Evolutionary conservation across 2,888 invertebrate species (phyloP), one percentile per base, ranked within the genome.

Genomic region (Pachymerium ferrugineum): DNA sequence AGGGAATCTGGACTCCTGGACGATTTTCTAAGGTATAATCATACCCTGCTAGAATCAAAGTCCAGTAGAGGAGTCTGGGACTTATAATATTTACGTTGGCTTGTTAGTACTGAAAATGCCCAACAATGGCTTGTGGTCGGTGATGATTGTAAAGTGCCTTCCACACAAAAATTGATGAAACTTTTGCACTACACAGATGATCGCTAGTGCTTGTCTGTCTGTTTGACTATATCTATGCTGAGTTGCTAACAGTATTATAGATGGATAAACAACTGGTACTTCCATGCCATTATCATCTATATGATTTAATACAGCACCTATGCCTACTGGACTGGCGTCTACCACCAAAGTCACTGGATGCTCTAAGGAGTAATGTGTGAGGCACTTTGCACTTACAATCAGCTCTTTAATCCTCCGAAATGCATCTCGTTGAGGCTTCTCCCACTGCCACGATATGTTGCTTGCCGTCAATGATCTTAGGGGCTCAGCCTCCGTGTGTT

Each of bases 251-350:
- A 70, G 70, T 2, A 30, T 28, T 30, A 8, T 33, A 70, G 28
- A 33, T 22, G 29, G 12, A 1, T 12, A 30, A 74, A 75, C 31
- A 67, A 76, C 14, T 14, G 54, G 54, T 54, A 6, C 22, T 6
- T 22, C 16, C 6, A 14, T 54, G 54, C 22, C 54, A 5, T 54
- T 5, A n/a, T 6, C 54, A 19, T 54, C 54, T 19, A n/a, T 10
- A 8, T 54, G 54, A 54, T 5, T 8, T n/a, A 76, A n/a, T 8
- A 75, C 76, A 4, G 75, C 75, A n/a, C 74, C 75, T 3, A 76
- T 42, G 12, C 75, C 75, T n/a, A n/a, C n/a, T n/a, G n/a, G n/a
- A n/a, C n/a, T n/a, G n/a, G n/a, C n/a, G n/a, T n/a, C n/a, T n/a
- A n/a, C n/a, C n/a, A n/a, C n/a, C n/a, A n/a, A n/a, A n/a, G n/a